Conservation (phyloP, 2,113 vertebrate species). For the Choloepus hoffmanni region DNA sequence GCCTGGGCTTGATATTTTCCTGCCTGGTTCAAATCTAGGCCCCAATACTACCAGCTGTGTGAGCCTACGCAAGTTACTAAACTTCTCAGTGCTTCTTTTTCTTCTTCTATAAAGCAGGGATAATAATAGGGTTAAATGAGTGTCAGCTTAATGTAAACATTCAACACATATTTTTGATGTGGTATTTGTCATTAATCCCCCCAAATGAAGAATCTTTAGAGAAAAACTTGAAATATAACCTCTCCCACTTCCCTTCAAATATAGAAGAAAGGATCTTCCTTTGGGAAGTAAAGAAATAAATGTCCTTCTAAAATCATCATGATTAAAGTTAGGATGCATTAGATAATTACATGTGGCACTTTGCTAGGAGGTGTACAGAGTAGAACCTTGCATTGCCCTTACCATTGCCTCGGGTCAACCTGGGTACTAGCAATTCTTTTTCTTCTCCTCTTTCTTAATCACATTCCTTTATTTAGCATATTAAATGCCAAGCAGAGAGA, state of each 20-base stretch:
- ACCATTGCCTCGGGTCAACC: background rate
- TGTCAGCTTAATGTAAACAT: background rate
- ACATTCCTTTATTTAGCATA: background rate
- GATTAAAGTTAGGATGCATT: conserved; percentile 38
- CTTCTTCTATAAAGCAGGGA: background rate
- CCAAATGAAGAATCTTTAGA: conserved; percentile 19
- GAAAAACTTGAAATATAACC: conserved; percentile 22
- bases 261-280: conserved; percentile 16
- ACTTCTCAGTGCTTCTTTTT: background rate
- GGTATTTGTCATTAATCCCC: conserved; percentile 28
- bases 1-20: background rate
- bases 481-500: background rate
- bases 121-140: background rate
- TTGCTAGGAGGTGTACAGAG: background rate
- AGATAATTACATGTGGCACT: background rate
- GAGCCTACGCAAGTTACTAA: background rate
- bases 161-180: background rate
- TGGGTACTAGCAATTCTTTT: conserved; percentile 3
- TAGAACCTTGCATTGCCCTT: background rate
- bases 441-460: conserved; percentile 58
- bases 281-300: background rate
- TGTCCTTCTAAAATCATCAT: conserved; percentile 16
- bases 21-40: background rate
- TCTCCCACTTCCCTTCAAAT: background rate
- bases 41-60: background rate